A percentile compares a stretch with the other conserved stretches of the same genome.
Conservation (phyloP, 1,140 invertebrate genomes). For the Heliconius hewitsoni region DNA sequence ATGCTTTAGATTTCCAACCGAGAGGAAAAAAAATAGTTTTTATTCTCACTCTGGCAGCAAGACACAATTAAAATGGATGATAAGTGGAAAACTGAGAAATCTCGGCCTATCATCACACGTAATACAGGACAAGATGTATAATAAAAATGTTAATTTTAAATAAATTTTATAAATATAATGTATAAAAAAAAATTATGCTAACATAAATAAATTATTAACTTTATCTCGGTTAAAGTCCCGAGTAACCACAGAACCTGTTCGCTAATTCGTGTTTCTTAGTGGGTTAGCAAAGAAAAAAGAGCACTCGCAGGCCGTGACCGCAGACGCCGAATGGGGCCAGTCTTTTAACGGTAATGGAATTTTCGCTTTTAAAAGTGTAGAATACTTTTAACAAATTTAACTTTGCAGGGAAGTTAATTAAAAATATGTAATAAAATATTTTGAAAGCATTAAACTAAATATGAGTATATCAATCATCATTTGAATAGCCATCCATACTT, state of each 20-base stretch:
- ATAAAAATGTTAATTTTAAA: too few relatives aligned
- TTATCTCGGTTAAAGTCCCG: neutral
- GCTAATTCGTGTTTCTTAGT: conserved; percentile 45
- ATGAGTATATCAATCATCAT: too few relatives aligned
- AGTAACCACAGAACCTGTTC: conserved; percentile 46
- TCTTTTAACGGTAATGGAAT: conserved; percentile 51
- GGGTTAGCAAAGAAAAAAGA: conserved; percentile 62
- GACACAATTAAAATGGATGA: too few relatives aligned
- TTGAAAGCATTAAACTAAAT: neutral
- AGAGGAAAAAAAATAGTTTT: neutral
- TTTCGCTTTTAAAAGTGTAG: conserved; percentile 41
- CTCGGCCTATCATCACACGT: too few relatives aligned
- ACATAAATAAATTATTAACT: conserved; percentile 6
- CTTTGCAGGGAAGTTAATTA: neutral
- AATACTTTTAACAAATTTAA: conserved; percentile 3
- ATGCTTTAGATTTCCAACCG: neutral
- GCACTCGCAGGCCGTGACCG: conserved; percentile 47
- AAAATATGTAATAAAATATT: neutral
- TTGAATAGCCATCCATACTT: too few relatives aligned
- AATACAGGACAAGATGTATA: too few relatives aligned
- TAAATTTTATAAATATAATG: neutral
- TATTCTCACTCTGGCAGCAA: neutral
- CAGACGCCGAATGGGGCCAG: conserved; percentile 34
- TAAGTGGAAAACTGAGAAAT: too few relatives aligned
- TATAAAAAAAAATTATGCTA: neutral